Evolutionary conservation across 2,113 vertebrate species (phyloP).

Genomic region (Trogon surrucura): DNA sequence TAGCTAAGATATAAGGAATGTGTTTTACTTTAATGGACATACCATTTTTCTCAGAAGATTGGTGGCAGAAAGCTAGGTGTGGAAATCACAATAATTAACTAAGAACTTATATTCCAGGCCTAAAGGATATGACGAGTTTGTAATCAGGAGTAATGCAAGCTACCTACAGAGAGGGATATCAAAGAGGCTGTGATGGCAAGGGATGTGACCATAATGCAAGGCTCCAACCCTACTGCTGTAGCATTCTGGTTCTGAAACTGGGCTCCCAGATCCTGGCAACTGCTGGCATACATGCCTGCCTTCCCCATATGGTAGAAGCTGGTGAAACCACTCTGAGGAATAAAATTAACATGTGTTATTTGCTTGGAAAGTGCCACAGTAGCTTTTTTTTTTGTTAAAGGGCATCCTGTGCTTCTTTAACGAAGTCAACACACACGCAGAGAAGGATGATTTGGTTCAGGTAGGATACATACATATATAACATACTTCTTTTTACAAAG

Average conservation of each 20-base stretch:
- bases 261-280: background rate
- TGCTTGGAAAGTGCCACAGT: background rate
- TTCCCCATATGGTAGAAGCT: background rate
- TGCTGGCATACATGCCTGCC: background rate
- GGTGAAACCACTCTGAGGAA: background rate
- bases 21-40: background rate
- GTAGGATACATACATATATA: background rate
- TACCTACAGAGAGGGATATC: background rate
- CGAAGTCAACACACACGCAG: background rate
- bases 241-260: background rate
- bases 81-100: background rate
- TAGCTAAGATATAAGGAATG: background rate
- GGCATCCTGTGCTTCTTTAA: background rate
- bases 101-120: background rate
- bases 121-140: background rate
- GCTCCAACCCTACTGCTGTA: background rate
- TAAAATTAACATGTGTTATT: background rate
- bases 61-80: background rate
- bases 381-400: background rate
- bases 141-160: background rate
- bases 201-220: fast-evolving
- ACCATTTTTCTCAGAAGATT: background rate
- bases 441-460: background rate
- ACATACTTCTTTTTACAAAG: background rate
- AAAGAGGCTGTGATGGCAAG: background rate